Conservation (phyloP, 1,140 invertebrate genomes). For the Pseudobourletiella spinata region DNA sequence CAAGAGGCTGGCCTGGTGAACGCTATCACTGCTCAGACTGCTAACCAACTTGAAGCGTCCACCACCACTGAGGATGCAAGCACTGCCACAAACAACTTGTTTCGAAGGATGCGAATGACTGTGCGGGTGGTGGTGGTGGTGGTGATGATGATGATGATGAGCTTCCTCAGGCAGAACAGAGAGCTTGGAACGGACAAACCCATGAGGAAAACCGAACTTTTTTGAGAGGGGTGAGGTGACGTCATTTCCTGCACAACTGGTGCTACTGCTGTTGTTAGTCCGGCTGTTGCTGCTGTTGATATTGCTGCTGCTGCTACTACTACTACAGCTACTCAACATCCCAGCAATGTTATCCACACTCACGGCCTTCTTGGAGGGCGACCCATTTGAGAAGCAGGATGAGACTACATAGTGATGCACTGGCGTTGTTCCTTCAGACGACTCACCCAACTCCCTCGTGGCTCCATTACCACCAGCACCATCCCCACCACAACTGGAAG, state of each 20-base stretch:
- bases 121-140: background rate
- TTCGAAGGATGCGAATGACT: constrained; percentile 6
- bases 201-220: constrained; percentile 40
- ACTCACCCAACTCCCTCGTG: background rate
- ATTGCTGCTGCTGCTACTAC: background rate
- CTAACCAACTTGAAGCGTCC: constrained; percentile 7
- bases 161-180: constrained; percentile 37
- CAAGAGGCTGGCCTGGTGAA: constrained; percentile 15
- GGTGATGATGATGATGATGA: constrained; percentile 15
- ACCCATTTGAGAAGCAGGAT: background rate
- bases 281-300: background rate
- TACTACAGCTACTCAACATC: background rate
- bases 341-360: constrained; percentile 31
- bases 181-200: constrained; percentile 39
- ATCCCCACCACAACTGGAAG: background rate
- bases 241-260: constrained; percentile 19
- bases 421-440: too few relatives aligned
- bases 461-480: background rate
- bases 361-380: constrained; percentile 26
- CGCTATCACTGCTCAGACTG: constrained; percentile 29
- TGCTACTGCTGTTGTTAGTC: background rate
- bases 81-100: too few relatives aligned
- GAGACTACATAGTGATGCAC: background rate
- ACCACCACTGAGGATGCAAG: background rate
- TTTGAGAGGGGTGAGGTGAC: constrained; percentile 22